phyloP scores from a whole-genome alignment of 2,888 invertebrate genomes.

The Erebia palarica region DNA sequence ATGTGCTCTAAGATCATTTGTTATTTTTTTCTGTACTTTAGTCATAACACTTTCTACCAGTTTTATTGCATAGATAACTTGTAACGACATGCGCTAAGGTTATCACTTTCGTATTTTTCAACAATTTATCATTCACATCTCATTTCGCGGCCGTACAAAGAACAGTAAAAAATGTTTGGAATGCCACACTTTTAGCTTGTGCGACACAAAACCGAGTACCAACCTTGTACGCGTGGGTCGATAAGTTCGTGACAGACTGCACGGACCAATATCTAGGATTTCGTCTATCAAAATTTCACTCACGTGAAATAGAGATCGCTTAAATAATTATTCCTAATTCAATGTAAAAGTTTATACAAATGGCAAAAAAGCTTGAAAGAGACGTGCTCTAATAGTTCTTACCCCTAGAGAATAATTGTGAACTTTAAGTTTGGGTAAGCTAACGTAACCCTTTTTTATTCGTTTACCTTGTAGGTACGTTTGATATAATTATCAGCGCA shows the following conservation, averaged over 20 bases:
- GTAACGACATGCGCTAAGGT: not conserved
- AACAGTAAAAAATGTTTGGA: slow-evolving; percentile 71
- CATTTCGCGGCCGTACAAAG: slow-evolving; percentile 38
- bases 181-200: slow-evolving; percentile 63
- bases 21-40: not conserved
- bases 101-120: slow-evolving; percentile 17
- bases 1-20: not conserved
- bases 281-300: not conserved
- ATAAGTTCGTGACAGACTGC: slow-evolving; percentile 25
- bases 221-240: slow-evolving; percentile 43
- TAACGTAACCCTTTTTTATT: too few relatives aligned
- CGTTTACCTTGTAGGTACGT: too few relatives aligned
- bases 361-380: too few relatives aligned
- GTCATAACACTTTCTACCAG: not conserved
- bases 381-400: too few relatives aligned
- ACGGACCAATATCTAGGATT: slow-evolving; percentile 5
- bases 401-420: too few relatives aligned
- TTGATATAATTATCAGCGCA: too few relatives aligned
- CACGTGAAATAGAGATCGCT: too few relatives aligned
- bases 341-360: too few relatives aligned
- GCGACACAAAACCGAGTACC: slow-evolving; percentile 44
- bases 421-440: too few relatives aligned
- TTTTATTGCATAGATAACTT: not conserved
- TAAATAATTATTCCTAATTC: too few relatives aligned
- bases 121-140: slow-evolving; percentile 32